Evolutionary conservation across 1,140 invertebrate species (phyloP).

Genomic region (Chelonus insularis): DNA sequence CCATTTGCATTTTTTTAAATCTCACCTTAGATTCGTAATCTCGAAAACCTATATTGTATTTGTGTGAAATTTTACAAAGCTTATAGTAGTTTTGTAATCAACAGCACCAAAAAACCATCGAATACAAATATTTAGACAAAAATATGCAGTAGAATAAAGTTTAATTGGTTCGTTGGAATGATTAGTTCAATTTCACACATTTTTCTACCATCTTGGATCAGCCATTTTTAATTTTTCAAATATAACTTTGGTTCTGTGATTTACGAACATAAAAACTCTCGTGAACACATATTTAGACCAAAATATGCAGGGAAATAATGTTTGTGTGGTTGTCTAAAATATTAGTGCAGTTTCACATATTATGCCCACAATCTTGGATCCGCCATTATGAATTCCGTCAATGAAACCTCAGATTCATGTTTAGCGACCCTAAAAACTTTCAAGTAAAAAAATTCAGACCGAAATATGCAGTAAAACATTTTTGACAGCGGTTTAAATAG

Average conservation of each 20-base stretch:
- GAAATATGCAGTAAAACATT: too few species aligned
- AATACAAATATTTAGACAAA: slow-evolving; percentile 7
- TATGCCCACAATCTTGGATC: neutral
- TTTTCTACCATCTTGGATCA: neutral
- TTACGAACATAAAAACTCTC: neutral
- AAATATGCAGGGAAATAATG: slow-evolving; percentile 20
- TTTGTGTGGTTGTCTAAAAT: too few species aligned
- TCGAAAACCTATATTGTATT: too few species aligned
- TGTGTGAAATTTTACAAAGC: too few species aligned
- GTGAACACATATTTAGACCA: slow-evolving; percentile 3
- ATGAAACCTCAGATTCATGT: neutral
- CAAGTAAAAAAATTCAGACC: neutral
- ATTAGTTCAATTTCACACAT: too few species aligned
- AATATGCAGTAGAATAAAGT: slow-evolving; percentile 21
- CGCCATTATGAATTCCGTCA: slow-evolving; percentile 17
- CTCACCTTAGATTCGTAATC: slow-evolving; percentile 13
- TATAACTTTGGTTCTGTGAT: too few species aligned
- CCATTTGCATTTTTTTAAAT: slow-evolving; percentile 15
- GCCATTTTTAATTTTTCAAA: slow-evolving; percentile 18
- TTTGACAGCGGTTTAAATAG: too few species aligned
- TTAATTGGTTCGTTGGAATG: too few species aligned
- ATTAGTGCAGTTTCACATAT: too few species aligned
- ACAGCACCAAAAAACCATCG: neutral
- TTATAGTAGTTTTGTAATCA: too few species aligned
- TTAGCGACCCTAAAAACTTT: slow-evolving; percentile 5